Conservation (phyloP, 2,888 invertebrate species). For the Drosophila phalerata region DNA sequence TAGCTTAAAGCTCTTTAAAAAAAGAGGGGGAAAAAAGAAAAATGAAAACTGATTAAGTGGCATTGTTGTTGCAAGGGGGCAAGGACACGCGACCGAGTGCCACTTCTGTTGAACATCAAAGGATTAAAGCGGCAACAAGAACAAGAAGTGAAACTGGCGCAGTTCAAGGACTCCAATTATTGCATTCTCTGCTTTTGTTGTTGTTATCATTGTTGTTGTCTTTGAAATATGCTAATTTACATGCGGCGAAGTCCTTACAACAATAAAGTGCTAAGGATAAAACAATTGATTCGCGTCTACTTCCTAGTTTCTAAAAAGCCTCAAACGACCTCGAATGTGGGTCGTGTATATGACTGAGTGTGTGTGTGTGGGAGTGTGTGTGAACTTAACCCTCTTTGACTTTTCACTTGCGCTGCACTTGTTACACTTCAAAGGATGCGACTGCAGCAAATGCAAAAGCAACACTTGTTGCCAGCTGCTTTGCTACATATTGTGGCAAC, state of each 20-base stretch:
- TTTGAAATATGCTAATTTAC: slow-evolving; percentile 82
- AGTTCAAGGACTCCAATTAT: slow-evolving; percentile 78
- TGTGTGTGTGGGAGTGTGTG: slow-evolving; percentile 16
- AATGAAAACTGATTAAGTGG: slow-evolving; percentile 64
- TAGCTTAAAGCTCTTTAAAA: slow-evolving; percentile 36
- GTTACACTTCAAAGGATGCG: slow-evolving; percentile 73
- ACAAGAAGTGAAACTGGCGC: slow-evolving; percentile 75
- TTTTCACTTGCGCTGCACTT: slow-evolving; percentile 63
- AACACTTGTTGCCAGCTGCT: slow-evolving; percentile 76
- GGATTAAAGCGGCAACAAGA: slow-evolving; percentile 62
- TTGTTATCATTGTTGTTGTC: slow-evolving; percentile 54
- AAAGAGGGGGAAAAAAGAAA: background rate
- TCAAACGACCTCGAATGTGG: slow-evolving; percentile 46
- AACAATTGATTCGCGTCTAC: slow-evolving; percentile 78
- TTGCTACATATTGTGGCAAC: slow-evolving; percentile 39
- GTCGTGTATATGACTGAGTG: slow-evolving; percentile 40
- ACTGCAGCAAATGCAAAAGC: slow-evolving; percentile 29
- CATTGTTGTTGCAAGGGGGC: slow-evolving; percentile 37
- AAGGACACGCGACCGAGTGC: slow-evolving; percentile 75
- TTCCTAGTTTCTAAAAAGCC: slow-evolving; percentile 59
- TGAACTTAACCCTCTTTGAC: slow-evolving; percentile 77
- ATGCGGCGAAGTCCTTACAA: slow-evolving; percentile 32
- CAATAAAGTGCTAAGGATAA: slow-evolving; percentile 36
- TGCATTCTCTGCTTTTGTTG: slow-evolving; percentile 60
- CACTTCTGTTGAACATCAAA: slow-evolving; percentile 80